phyloP scores from a whole-genome alignment of 2,113 vertebrate species.

The Vireo altiloquus region DNA sequence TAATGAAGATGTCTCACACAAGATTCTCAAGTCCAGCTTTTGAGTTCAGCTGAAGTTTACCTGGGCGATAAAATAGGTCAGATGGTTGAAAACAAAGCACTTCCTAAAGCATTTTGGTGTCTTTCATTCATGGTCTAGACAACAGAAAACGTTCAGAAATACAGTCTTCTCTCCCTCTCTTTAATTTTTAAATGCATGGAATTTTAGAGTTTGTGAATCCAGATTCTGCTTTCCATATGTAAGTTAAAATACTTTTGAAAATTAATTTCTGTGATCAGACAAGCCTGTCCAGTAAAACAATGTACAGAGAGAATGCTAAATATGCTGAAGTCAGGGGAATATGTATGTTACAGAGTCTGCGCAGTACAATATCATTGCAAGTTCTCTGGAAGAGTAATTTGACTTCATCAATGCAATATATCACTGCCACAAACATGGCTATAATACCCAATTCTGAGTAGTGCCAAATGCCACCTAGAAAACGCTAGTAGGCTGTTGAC shows the following conservation, averaged over 20 bases:
- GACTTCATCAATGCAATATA: not conserved
- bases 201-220: not conserved
- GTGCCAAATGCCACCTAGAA: not conserved
- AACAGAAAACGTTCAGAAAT: not conserved
- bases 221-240: not conserved
- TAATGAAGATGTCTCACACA: not conserved
- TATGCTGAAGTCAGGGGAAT: not conserved
- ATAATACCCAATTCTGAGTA: not conserved
- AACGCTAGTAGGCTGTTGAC: not conserved
- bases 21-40: not conserved
- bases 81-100: not conserved
- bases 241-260: not conserved
- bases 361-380: not conserved
- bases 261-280: not conserved
- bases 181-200: not conserved
- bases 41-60: not conserved
- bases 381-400: not conserved
- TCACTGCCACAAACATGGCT: not conserved
- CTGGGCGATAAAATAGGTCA: not conserved
- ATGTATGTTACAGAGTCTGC: not conserved
- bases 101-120: not conserved
- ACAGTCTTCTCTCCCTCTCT: not conserved
- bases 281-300: not conserved
- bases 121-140: not conserved
- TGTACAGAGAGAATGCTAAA: not conserved